A percentile compares a stretch with the other conserved stretches of the same genome.
Conservation (phyloP, 2,113 vertebrate species). For the Ondatra zibethicus region DNA sequence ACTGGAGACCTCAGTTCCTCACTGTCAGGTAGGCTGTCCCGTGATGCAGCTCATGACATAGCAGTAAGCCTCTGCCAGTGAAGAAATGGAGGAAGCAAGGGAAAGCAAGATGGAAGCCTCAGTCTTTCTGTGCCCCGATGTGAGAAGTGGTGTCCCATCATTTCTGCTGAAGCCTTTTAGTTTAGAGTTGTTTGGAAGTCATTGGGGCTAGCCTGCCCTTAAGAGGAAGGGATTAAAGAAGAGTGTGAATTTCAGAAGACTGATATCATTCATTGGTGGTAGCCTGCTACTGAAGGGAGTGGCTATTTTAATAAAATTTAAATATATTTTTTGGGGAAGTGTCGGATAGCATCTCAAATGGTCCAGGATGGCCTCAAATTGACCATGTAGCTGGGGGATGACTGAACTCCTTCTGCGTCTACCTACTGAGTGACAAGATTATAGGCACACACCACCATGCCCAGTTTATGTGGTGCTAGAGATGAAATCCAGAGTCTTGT, state of each 20-base stretch:
- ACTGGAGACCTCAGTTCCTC: not conserved
- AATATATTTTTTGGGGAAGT: not conserved
- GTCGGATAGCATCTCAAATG: not conserved
- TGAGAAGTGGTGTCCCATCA: not conserved
- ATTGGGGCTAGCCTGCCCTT: no score
- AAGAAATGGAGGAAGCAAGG: not conserved
- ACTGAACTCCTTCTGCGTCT: not conserved
- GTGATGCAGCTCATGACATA: not conserved
- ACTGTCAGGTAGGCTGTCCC: not conserved
- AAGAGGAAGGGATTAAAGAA: not conserved
- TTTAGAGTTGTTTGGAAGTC: not conserved
- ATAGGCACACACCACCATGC: not conserved
- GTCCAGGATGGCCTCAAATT: not conserved
- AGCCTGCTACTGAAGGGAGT: not conserved
- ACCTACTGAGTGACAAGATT: not conserved
- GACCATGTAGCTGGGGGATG: not conserved
- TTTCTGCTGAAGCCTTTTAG: not conserved
- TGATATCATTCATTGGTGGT: not conserved
- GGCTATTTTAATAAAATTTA: not conserved
- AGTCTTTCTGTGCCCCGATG: not conserved
- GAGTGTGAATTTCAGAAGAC: not conserved
- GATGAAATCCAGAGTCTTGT: not conserved
- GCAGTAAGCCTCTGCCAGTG: not conserved
- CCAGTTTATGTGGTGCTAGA: not conserved
- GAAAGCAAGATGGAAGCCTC: not conserved